Conservation (phyloP, 2,888 invertebrate species). For the Drosophila acutilabella region DNA sequence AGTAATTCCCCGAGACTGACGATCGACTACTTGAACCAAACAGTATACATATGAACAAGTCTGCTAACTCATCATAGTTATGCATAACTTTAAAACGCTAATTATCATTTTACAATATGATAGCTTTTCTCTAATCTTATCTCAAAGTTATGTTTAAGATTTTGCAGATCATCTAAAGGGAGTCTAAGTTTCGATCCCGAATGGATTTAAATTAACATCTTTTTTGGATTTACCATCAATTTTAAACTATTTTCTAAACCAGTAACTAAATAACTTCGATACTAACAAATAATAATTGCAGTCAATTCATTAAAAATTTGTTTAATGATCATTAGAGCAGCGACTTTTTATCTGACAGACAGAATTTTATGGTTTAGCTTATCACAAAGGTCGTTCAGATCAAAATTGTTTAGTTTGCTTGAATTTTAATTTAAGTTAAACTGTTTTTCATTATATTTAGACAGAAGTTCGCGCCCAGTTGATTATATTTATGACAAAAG, state of each 20-base stretch:
- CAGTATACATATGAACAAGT: conserved; percentile 1
- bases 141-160: background rate
- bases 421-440: too few species aligned
- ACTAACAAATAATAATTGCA: background rate
- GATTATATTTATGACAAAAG: too few species aligned
- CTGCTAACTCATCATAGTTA: conserved; percentile 12
- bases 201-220: too few species aligned
- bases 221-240: too few species aligned
- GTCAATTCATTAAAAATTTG: conserved; percentile 14
- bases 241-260: too few species aligned
- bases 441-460: too few species aligned
- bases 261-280: too few species aligned
- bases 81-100: conserved; percentile 2
- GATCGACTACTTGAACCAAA: conserved; percentile 1
- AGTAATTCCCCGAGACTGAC: conserved; percentile 26
- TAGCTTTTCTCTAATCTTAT: conserved; percentile 3
- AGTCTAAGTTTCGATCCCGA: background rate
- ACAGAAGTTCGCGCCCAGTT: too few species aligned
- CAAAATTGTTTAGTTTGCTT: too few species aligned
- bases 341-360: conserved; percentile 7
- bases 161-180: background rate
- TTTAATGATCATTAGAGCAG: conserved; percentile 6
- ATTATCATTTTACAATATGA: conserved; percentile 2
- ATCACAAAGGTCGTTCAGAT: too few species aligned
- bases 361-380: too few species aligned